A percentile compares a stretch with the other conserved stretches of the same genome.
Evolutionary conservation across 2,113 vertebrate genomes (phyloP).

Genomic region (Chamaetylas fuelleborni): DNA sequence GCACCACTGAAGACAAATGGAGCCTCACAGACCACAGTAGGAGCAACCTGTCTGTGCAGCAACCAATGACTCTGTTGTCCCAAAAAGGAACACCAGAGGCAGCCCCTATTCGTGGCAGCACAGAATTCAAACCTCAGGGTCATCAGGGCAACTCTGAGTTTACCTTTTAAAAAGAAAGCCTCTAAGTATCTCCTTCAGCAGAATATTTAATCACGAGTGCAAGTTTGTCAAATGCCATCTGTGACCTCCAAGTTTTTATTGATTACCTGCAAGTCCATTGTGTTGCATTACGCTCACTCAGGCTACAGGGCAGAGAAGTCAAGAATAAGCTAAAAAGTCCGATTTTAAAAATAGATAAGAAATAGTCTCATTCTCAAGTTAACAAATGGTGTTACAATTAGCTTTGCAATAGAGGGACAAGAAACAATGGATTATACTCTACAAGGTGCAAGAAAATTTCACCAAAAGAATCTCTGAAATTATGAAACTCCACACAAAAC

Average conservation of each 20-base stretch:
- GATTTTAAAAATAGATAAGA: constrained; percentile 41
- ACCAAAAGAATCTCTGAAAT: not conserved
- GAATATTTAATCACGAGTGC: constrained; percentile 60
- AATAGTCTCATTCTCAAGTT: not conserved
- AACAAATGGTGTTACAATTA: constrained; percentile 10
- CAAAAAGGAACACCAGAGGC: not conserved
- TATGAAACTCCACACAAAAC: not conserved
- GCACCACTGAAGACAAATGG: not conserved
- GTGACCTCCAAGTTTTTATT: constrained; percentile 69
- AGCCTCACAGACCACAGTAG: rapidly evolving
- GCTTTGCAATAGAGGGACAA: not conserved
- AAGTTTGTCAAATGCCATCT: constrained; percentile 61
- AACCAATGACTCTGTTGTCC: not conserved
- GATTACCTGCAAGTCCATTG: constrained; percentile 64
- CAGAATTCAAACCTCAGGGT: not conserved
- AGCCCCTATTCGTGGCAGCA: not conserved
- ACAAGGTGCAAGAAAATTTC: not conserved
- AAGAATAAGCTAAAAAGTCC: constrained; percentile 45
- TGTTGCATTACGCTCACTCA: constrained; percentile 54
- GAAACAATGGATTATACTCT: constrained; percentile 17
- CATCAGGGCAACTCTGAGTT: not conserved
- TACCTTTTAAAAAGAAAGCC: constrained; percentile 31
- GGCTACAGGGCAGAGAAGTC: not conserved
- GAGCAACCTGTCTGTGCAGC: not conserved
- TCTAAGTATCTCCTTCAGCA: constrained; percentile 43